phyloP scores from a whole-genome alignment of 2,888 invertebrate genomes.

The Mesoligia furuncula region DNA sequence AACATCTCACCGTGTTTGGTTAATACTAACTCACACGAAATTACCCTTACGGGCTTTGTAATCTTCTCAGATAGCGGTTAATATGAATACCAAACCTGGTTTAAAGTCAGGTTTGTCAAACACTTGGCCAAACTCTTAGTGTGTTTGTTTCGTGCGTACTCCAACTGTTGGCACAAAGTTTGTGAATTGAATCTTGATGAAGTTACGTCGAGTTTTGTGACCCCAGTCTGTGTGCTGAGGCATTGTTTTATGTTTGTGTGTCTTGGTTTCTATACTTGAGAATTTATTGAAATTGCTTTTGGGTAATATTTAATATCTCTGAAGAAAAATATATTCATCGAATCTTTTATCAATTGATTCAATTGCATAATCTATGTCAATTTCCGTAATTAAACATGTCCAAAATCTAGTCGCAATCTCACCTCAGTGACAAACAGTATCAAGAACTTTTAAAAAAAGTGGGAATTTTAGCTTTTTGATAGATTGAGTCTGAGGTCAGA shows the following conservation, averaged over 20 bases:
- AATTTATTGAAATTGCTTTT: conserved; percentile 20
- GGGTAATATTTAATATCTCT: background rate
- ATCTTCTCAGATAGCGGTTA: conserved; percentile 79
- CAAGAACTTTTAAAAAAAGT: no score
- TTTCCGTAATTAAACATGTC: no score
- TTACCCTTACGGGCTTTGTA: conserved; percentile 77
- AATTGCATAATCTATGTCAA: background rate
- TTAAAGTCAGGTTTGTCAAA: conserved; percentile 77
- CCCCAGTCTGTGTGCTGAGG: conserved; percentile 65
- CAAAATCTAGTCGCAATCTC: no score
- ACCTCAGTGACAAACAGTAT: no score
- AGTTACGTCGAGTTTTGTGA: conserved; percentile 69
- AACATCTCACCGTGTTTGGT: conserved; percentile 65
- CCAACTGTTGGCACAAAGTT: conserved; percentile 65
- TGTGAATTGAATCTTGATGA: conserved; percentile 71
- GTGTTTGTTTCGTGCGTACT: conserved; percentile 72
- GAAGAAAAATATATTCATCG: no score
- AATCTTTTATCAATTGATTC: background rate
- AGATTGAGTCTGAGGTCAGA: no score
- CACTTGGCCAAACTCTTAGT: conserved; percentile 69
- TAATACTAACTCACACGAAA: conserved; percentile 79
- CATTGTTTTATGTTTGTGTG: conserved; percentile 52
- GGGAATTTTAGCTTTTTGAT: no score
- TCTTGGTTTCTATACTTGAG: conserved; percentile 18
- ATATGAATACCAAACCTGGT: conserved; percentile 75